phyloP scores from a whole-genome alignment of 2,113 vertebrate genomes.

The Orycteropus afer region DNA sequence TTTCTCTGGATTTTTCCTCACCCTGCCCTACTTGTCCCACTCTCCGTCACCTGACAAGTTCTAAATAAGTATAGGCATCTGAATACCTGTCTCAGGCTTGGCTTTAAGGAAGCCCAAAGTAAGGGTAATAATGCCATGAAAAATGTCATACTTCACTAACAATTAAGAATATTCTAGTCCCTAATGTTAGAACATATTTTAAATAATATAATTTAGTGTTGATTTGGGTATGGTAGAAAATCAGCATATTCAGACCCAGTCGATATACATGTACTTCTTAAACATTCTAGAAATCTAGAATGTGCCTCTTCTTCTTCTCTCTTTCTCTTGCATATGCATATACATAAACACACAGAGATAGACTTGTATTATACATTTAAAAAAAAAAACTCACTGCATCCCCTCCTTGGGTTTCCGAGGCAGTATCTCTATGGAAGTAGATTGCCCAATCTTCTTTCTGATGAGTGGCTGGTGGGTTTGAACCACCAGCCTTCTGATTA shows the following conservation, averaged over 20 bases:
- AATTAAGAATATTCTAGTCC: background rate
- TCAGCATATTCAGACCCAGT: background rate
- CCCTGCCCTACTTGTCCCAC: background rate
- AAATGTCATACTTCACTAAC: background rate
- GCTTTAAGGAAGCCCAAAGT: background rate
- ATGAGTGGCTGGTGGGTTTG: too few species aligned
- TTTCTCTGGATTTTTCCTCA: background rate
- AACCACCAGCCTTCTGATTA: too few species aligned
- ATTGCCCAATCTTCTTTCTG: too few species aligned
- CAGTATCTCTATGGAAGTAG: too few species aligned
- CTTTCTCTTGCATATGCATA: background rate
- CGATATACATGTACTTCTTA: background rate
- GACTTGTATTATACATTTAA: background rate
- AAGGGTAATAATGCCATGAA: background rate
- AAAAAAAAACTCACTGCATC: too few species aligned
- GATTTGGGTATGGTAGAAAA: background rate
- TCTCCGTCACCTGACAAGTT: background rate
- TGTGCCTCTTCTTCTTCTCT: background rate
- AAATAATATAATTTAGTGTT: background rate
- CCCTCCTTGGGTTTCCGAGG: too few species aligned
- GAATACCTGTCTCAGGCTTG: background rate
- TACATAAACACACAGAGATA: background rate
- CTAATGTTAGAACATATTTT: background rate
- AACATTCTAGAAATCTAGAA: background rate
- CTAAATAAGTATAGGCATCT: background rate